Base-by-base conservation (phyloP, 2,888 invertebrate genomes). In the Graphium colonna region DNA sequence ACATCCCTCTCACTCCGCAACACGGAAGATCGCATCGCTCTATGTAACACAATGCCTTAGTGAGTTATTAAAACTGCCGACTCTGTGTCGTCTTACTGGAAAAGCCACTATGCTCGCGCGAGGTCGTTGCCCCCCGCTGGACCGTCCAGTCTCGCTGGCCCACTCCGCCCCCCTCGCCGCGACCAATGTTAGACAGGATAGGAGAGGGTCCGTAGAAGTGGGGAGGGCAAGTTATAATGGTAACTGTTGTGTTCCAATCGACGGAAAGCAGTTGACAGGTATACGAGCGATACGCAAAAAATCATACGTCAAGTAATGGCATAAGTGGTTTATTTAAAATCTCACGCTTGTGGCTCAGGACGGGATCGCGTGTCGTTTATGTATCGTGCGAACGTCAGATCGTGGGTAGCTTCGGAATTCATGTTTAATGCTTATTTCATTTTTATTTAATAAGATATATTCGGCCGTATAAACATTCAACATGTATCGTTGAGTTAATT, bases 51-150 rank as follows among this genome's bases (percentile, higher is more conserved):
- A 55, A 55, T 55, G 54, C 50, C 46, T 55, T 55, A 55, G 45
- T 55, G 45, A 55, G 54, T 55, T 55, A 55, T 55, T 55, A 55
- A 55, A 55, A 50, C 54, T 48, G 49, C 42, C 52, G 56, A 43
- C 51, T 33, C 52, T 45, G 56, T 52, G 56, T 47, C 49, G 48
- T 49, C 51, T 51, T 55, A 47, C 47, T 51, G 51, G 55, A 51
- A 42, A 42, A 42, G 42, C 51, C 50, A 40, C 50, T 46, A 42
- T 33, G 45, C 36, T 41, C 57, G 41, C 41, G 28, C 36, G 51
- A 43, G 58, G 55, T 58, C 55, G 45, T 42, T 55, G 55, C 52
- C 45, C 57, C 26, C 49, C 46, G 42, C 40, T 46, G 48, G 52
- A 49, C 17, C 46, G 55, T 41, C 55, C 52, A 57, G 51, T 48